These are phyloP conservation scores for Zaprionus capensis DNA, from an alignment of 1,140 invertebrate species.

Conservation along the genomic window DNA sequence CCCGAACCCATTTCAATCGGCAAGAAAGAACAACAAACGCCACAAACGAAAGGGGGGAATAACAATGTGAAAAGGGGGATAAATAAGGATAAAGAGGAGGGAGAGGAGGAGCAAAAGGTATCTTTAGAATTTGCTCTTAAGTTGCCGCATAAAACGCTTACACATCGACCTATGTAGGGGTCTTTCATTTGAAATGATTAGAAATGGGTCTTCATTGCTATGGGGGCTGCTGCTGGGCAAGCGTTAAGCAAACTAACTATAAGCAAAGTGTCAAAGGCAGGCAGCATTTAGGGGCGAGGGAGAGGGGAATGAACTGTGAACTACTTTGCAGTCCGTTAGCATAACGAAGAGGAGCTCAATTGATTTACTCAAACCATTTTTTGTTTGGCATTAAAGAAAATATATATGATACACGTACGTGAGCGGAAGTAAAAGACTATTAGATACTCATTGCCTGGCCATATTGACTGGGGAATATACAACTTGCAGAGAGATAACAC, in stretches of 20 bases:
- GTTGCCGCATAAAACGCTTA: constrained; percentile 53
- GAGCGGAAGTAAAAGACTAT: background rate
- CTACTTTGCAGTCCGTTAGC: constrained; percentile 65
- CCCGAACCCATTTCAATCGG: constrained; percentile 38
- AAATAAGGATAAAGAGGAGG: background rate
- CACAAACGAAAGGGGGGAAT: constrained; percentile 28
- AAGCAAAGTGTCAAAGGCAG: constrained; percentile 75
- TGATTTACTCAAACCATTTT: constrained; percentile 67
- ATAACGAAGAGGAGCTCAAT: constrained; percentile 56
- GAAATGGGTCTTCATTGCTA: constrained; percentile 38
- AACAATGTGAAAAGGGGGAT: background rate
- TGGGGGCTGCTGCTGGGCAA: background rate
- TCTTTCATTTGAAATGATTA: constrained; percentile 52
- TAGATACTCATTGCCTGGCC: background rate
- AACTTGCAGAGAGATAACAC: background rate
- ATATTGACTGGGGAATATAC: background rate
- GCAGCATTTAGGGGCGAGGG: constrained; percentile 17
- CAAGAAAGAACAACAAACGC: constrained; percentile 40
- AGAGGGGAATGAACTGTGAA: constrained; percentile 75
- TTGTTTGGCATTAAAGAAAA: background rate
- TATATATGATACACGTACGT: constrained; percentile 1
- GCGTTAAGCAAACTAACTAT: constrained; percentile 65
- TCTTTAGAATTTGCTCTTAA: constrained; percentile 68
- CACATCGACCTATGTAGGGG: constrained; percentile 19
- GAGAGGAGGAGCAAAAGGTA: constrained; percentile 27